Conservation (phyloP, 2,888 invertebrate genomes). For the Ormyrus rosae region DNA sequence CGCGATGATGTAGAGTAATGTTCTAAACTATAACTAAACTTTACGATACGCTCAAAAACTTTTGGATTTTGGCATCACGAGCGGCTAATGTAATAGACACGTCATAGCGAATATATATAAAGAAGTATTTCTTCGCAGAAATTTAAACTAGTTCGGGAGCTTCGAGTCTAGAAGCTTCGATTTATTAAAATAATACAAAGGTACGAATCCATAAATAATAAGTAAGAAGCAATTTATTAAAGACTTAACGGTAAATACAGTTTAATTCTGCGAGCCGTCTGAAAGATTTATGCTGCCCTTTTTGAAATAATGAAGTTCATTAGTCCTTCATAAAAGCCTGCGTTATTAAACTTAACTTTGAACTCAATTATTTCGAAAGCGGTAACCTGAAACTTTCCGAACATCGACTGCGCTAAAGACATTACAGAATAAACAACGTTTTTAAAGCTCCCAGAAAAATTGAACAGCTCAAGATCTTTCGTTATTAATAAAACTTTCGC, state of each 20-base stretch:
- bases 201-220: neutral
- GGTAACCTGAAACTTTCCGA: constrained; percentile 1
- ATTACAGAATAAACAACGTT: neutral
- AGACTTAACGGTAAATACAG: neutral
- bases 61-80: too few relatives aligned
- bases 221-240: neutral
- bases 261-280: neutral
- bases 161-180: neutral
- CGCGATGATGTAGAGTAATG: neutral
- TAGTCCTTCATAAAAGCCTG: constrained; percentile 12
- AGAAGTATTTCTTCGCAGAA: neutral
- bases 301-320: constrained; percentile 28
- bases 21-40: constrained; percentile 1
- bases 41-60: constrained; percentile 15
- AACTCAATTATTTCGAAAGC: constrained; percentile 25
- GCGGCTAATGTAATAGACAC: too few relatives aligned
- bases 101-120: too few relatives aligned
- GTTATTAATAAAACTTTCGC: too few relatives aligned
- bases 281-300: constrained; percentile 8
- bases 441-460: neutral
- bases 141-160: neutral
- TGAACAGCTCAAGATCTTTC: neutral
- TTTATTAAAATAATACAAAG: neutral
- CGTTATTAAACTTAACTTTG: constrained; percentile 23
- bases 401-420: neutral